A percentile compares a stretch with the other conserved stretches of the same genome.
Conservation (phyloP, 2,797 vertebrate genomes). For the Ctenochaetus hawaiiensis region DNA sequence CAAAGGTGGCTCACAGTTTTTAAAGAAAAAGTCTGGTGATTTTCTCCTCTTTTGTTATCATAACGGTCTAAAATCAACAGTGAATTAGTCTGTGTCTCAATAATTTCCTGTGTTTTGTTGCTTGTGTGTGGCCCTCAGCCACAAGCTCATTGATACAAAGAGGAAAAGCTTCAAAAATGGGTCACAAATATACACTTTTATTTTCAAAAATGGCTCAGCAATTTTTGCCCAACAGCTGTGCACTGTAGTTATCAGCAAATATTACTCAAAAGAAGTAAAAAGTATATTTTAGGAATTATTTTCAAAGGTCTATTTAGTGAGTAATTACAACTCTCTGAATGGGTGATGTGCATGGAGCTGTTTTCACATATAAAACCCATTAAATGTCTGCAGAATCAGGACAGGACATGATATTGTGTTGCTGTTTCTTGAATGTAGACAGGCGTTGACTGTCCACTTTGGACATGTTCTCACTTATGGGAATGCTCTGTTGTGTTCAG, state of each 20-base stretch:
- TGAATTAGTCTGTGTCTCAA: neutral
- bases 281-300: neutral
- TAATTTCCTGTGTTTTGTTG: neutral
- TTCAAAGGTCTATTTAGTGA: neutral
- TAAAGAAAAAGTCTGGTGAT: neutral
- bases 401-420: no score
- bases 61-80: neutral
- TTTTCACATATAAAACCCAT: no score
- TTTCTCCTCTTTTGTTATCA: neutral
- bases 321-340: no score
- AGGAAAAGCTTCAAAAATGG: neutral
- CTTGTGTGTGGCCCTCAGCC: neutral
- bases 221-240: neutral
- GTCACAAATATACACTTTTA: neutral
- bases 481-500: no score
- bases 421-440: no score
- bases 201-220: neutral
- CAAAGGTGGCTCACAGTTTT: neutral
- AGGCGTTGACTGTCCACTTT: no score
- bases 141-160: neutral
- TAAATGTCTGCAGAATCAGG: no score
- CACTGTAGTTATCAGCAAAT: neutral
- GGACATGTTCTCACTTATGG: no score
- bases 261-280: slow-evolving; percentile 1
- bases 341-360: no score